phyloP scores from a whole-genome alignment of 2,113 vertebrate species.

The Atractosteus spatula region DNA sequence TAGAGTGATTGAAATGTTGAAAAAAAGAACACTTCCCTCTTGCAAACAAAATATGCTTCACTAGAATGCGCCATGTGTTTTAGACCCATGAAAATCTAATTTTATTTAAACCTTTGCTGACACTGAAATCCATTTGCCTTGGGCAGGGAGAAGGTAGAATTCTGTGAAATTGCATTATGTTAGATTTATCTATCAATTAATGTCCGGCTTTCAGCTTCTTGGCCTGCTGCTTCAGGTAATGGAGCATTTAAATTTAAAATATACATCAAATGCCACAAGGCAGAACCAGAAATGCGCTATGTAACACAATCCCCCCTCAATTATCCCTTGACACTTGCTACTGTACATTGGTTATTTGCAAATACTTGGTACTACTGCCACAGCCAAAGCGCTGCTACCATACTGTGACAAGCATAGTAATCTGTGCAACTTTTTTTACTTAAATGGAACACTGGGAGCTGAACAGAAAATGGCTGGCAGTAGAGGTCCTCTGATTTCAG shows the following conservation, averaged over 20 bases:
- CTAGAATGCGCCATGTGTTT: neutral
- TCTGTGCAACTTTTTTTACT: constrained; percentile 33
- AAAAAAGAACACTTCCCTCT: too few species aligned
- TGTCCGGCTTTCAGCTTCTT: neutral
- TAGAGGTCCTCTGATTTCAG: constrained; percentile 41
- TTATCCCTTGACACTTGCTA: constrained; percentile 46
- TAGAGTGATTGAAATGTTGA: too few species aligned
- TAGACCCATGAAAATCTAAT: constrained; percentile 16
- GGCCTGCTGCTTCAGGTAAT: constrained; percentile 1
- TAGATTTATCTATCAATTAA: neutral
- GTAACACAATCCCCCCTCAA: constrained; percentile 33
- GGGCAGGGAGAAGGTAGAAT: constrained; percentile 19
- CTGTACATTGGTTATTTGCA: constrained; percentile 45
- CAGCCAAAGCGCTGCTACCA: constrained; percentile 51
- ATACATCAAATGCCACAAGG: neutral
- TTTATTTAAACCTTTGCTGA: constrained; percentile 20
- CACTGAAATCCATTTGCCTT: constrained; percentile 16
- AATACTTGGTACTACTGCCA: constrained; percentile 50
- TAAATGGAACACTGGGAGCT: constrained; percentile 48
- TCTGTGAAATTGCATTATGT: constrained; percentile 19
- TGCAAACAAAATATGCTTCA: too few species aligned
- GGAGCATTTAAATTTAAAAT: neutral
- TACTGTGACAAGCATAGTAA: constrained; percentile 42
- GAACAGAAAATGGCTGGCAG: constrained; percentile 48
- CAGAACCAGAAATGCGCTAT: constrained; percentile 24